A percentile compares a stretch with the other conserved stretches of the same genome.
These are phyloP conservation scores for Zaprionus lineosus DNA, from an alignment of 2,888 invertebrate species.

Conservation along the genomic window DNA sequence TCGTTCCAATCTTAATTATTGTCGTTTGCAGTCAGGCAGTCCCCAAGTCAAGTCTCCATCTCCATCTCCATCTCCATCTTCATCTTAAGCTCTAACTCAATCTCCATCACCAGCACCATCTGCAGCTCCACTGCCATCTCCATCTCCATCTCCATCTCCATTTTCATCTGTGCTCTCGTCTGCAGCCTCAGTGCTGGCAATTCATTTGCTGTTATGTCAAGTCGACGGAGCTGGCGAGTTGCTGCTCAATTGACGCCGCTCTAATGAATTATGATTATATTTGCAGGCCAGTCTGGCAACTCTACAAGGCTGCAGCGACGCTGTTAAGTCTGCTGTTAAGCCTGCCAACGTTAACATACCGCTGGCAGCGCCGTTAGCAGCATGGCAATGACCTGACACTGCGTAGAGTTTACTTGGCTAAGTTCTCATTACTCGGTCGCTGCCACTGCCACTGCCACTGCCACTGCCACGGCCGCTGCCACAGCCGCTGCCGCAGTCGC, in stretches of 20 bases:
- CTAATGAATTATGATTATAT: conserved; percentile 71
- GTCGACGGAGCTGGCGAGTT: conserved; percentile 11
- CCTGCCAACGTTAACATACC: conserved; percentile 23
- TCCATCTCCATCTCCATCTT: conserved; percentile 10
- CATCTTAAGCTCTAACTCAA: conserved; percentile 11
- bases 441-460: not conserved
- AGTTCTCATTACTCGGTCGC: conserved; percentile 65
- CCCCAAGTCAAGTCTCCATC: conserved; percentile 37
- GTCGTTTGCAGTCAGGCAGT: conserved; percentile 46
- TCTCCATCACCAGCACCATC: conserved; percentile 5
- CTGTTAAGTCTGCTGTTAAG: conserved; percentile 49
- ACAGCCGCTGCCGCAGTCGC: conserved; percentile 8
- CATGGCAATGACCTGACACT: conserved; percentile 74
- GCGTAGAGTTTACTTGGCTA: conserved; percentile 70
- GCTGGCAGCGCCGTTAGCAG: conserved; percentile 52
- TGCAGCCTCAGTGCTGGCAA: conserved; percentile 29
- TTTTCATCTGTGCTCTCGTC: conserved; percentile 10
- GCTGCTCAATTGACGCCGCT: conserved; percentile 60
- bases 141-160: conserved; percentile 2
- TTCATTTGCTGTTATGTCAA: conserved; percentile 68
- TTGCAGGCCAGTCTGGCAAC: conserved; percentile 37
- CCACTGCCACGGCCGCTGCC: conserved; percentile 3
- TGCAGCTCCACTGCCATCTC: conserved; percentile 7
- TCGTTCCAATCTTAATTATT: conserved; percentile 75
- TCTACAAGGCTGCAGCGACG: conserved; percentile 45